Evolutionary conservation across 1,140 invertebrate species (phyloP).

Genomic region (Trichomalopsis sarcophagae): DNA sequence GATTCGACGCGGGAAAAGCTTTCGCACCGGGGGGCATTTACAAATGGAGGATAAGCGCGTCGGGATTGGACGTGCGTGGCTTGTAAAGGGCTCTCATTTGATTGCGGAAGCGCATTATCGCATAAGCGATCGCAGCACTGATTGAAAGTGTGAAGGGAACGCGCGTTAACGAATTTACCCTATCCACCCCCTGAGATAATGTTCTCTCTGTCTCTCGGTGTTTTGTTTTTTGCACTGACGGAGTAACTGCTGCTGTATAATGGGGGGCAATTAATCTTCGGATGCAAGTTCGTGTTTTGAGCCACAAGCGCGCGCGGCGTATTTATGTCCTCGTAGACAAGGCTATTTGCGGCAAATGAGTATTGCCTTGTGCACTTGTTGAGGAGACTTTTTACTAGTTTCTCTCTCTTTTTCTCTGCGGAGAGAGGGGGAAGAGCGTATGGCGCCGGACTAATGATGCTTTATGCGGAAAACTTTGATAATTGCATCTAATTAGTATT

Average conservation of each 20-base stretch:
- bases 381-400: conserved; percentile 12
- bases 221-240: neutral
- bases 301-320: neutral
- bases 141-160: conserved; percentile 33
- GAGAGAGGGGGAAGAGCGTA: neutral
- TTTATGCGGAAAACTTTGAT: neutral
- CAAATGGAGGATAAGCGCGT: conserved; percentile 29
- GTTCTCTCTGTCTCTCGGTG: neutral
- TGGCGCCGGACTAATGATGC: neutral
- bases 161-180: neutral
- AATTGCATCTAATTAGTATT: neutral
- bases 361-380: conserved; percentile 25
- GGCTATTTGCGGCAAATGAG: conserved; percentile 38
- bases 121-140: conserved; percentile 21
- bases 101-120: conserved; percentile 4
- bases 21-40: neutral
- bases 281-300: conserved; percentile 27
- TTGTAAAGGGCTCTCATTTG: conserved; percentile 39
- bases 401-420: too few relatives aligned
- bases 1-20: neutral
- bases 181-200: too few relatives aligned
- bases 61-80: conserved; percentile 5
- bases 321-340: conserved; percentile 31
- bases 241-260: neutral
- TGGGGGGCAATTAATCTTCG: conserved; percentile 26